Conservation (phyloP, 92 coral and sea anemone genomes). For the Parazoanthus darwini region DNA sequence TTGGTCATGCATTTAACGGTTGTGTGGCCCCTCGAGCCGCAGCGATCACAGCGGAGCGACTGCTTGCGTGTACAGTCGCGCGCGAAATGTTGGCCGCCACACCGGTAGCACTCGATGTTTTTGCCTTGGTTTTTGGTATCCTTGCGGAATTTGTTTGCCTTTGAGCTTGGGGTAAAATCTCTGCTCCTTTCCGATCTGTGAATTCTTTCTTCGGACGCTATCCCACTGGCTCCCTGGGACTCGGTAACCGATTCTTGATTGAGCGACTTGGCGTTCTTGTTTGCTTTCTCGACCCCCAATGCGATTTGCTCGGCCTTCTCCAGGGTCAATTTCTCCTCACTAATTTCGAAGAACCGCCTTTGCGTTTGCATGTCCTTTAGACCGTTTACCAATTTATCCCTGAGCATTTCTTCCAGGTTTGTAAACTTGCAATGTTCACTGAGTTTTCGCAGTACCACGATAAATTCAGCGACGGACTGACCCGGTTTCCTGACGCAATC, state of each 20-base stretch:
- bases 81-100: conserved; percentile 12
- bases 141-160: not conserved
- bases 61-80: conserved; percentile 6
- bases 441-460: not conserved
- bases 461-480: not conserved
- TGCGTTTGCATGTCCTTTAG: conserved; percentile 9
- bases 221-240: too few relatives aligned
- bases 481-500: not conserved
- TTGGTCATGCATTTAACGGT: not conserved
- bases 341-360: conserved; percentile 12
- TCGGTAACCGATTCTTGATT: too few relatives aligned
- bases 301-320: conserved; percentile 1
- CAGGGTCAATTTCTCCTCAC: not conserved
- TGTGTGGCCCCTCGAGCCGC: conserved; percentile 12
- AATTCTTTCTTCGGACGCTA: not conserved
- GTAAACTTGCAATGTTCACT: conserved; percentile 11
- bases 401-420: not conserved
- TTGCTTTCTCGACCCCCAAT: not conserved
- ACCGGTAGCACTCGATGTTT: conserved; percentile 9
- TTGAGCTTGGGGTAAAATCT: conserved; percentile 5
- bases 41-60: conserved; percentile 2
- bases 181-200: conserved; percentile 16
- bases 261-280: not conserved
- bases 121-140: conserved; percentile 4
- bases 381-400: conserved; percentile 5